These are phyloP conservation scores for Chironomus tentans DNA, from an alignment of 2,888 invertebrate species.

Conservation along the genomic window DNA sequence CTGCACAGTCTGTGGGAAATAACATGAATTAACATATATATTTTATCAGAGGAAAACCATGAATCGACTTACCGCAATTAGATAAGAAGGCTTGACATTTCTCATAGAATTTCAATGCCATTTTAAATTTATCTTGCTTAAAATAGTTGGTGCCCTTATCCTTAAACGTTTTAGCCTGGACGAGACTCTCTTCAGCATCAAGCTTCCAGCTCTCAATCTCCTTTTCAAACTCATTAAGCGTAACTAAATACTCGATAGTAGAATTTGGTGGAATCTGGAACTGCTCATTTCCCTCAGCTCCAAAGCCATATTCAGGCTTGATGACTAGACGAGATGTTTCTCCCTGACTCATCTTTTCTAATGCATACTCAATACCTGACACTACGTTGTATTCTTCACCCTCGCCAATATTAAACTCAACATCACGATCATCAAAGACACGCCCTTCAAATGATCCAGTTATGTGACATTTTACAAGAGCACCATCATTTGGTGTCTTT, in stretches of 20 bases:
- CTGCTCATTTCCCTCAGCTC: slow-evolving; percentile 55
- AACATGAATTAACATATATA: not conserved
- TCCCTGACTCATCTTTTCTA: slow-evolving; percentile 69
- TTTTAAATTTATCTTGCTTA: slow-evolving; percentile 61
- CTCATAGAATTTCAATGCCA: slow-evolving; percentile 83
- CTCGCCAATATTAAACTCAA: slow-evolving; percentile 79
- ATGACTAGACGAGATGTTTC: slow-evolving; percentile 70
- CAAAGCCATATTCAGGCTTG: slow-evolving; percentile 73
- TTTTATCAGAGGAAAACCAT: not conserved
- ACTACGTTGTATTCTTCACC: slow-evolving; percentile 65
- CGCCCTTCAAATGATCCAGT: slow-evolving; percentile 34
- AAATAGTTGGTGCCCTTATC: slow-evolving; percentile 87
- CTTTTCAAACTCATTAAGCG: slow-evolving; percentile 74
- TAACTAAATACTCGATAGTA: slow-evolving; percentile 69
- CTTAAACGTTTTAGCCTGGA: slow-evolving; percentile 73
- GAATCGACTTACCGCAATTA: slow-evolving; percentile 31
- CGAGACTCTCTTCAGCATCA: slow-evolving; percentile 66
- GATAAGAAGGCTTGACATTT: slow-evolving; percentile 47
- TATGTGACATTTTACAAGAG: slow-evolving; percentile 60
- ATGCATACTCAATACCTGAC: slow-evolving; percentile 71
- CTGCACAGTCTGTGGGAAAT: slow-evolving; percentile 34
- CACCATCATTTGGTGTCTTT: slow-evolving; percentile 70
- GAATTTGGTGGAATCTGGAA: slow-evolving; percentile 71
- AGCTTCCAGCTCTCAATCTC: slow-evolving; percentile 75
- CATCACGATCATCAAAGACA: slow-evolving; percentile 61